Evolutionary conservation across 1,140 invertebrate species (phyloP), one percentile per base, ranked within the genome.

Genomic region (Drosophila willistoni): DNA sequence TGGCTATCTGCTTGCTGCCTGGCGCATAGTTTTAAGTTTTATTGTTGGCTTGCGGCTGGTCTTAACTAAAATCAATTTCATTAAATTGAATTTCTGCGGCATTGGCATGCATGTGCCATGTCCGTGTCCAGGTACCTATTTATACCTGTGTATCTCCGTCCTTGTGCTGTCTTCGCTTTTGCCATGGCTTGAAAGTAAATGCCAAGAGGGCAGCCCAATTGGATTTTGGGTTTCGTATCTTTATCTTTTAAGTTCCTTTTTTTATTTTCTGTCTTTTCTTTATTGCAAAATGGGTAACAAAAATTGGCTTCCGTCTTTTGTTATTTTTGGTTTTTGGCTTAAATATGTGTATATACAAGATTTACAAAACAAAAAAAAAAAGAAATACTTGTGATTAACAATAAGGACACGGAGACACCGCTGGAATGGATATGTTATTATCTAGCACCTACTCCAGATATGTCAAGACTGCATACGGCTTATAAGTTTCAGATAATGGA

Each of bases 401-500:
- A 51, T 51, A 17, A 65, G 33, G 29, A 68, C 70, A 73, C 55
- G 61, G 47, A 33, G 39, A 64, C 62, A 72, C 19, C n/a, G 39
- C 19, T 60, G 19, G 29, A 60, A 41, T 59, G 55, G 67, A 55
- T 57, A 36, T 33, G 29, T 68, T 67, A 56, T 62, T 34, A 60
- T 61, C 67, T 59, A 39, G 64, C 34, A 68, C 51, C 63, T 64
- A 36, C 14, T 65, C 19, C 44, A 9, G 19, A 19, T 14, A 56
- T 59, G 19, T 64, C 64, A 73, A 17, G 71, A 61, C 44, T 82
- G 75, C 9, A 87, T 83, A 44, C 82, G 65, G 54, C 57, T 42
- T 19, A 87, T 72, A 29, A 91, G 78, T 65, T 79, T 91, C 4
- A 91, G 70, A 57, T 91, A 91, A 57, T 87, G 76, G 1, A 91